Evolutionary conservation across 2,113 vertebrate species (phyloP).

Genomic region (Petaurus breviceps): DNA sequence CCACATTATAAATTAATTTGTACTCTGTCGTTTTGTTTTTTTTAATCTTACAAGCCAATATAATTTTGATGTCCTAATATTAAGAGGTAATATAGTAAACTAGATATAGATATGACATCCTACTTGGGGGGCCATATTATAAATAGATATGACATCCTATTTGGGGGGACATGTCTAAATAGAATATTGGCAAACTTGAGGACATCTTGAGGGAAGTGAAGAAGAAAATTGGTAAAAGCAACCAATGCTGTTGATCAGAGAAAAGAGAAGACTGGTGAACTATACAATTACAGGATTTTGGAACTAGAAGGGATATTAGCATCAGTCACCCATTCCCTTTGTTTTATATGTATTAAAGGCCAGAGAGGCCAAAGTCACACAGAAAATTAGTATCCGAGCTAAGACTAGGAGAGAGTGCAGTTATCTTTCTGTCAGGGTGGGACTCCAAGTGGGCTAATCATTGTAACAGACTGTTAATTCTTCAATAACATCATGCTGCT

Average conservation of each 20-base stretch:
- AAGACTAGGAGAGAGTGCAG: neutral
- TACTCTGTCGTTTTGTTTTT: neutral
- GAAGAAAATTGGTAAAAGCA: neutral
- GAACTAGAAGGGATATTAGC: neutral
- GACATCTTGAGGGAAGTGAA: neutral
- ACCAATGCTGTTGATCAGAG: neutral
- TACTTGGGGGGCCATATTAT: neutral
- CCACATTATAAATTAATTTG: neutral
- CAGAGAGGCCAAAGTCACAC: neutral
- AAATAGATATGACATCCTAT: neutral
- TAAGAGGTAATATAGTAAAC: neutral
- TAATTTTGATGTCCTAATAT: neutral
- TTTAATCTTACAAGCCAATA: neutral
- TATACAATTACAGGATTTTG: neutral
- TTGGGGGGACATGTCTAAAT: neutral
- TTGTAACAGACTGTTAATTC: neutral
- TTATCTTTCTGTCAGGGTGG: neutral
- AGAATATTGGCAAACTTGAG: neutral
- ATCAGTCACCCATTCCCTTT: neutral
- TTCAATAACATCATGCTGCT: neutral
- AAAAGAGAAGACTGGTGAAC: neutral
- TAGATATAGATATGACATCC: neutral
- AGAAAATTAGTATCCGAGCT: neutral
- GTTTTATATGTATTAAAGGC: neutral
- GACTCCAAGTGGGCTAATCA: neutral